Conservation (phyloP, 2,797 vertebrate genomes). For the Clarias fuscus region DNA sequence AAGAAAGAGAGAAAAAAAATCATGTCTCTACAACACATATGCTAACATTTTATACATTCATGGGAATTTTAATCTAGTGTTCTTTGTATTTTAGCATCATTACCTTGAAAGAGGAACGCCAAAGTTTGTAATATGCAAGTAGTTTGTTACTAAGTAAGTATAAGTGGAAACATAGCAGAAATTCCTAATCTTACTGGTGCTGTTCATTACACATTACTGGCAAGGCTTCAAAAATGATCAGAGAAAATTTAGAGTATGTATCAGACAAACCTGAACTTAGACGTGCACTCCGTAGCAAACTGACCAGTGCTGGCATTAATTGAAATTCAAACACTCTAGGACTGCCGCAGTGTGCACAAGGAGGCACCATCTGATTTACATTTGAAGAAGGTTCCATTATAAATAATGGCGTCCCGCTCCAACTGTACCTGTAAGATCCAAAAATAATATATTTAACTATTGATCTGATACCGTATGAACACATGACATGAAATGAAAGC, state of each 20-base stretch:
- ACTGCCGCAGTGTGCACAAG: conserved; percentile 77
- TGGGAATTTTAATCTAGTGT: background rate
- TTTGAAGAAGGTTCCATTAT: conserved; percentile 67
- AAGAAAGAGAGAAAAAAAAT: background rate
- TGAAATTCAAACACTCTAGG: conserved; percentile 86
- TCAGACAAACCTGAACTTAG: conserved; percentile 52
- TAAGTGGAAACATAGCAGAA: conserved; percentile 2
- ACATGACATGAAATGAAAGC: background rate
- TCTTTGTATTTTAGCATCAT: background rate
- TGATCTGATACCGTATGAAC: background rate
- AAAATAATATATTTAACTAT: background rate
- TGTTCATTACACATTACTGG: background rate
- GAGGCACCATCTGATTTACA: conserved; percentile 54
- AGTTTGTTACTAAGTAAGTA: background rate
- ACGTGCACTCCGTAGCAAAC: conserved; percentile 72
- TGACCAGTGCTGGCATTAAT: conserved; percentile 90
- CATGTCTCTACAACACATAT: conserved; percentile 9
- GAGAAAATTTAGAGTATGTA: background rate
- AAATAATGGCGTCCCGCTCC: conserved; percentile 81
- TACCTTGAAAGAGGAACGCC: background rate
- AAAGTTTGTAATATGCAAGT: background rate
- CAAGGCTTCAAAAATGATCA: background rate
- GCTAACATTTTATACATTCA: background rate
- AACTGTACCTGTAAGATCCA: conserved; percentile 76
- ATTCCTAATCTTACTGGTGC: background rate